phyloP scores from a whole-genome alignment of 2,113 vertebrate species.

The Caranx ignobilis region DNA sequence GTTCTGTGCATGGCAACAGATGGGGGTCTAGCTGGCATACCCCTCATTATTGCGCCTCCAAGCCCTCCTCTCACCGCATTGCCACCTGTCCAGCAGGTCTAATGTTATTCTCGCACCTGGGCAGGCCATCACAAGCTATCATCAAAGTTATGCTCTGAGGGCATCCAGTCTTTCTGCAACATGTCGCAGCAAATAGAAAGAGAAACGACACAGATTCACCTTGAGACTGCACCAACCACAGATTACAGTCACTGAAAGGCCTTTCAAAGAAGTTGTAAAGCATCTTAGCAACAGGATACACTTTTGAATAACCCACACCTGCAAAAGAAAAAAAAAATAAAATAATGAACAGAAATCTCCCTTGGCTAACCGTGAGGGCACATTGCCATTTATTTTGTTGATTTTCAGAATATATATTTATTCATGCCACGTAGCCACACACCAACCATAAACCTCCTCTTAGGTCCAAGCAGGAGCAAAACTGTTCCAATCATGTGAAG shows the following conservation, averaged over 20 bases:
- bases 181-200: slow-evolving; percentile 48
- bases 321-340: not conserved
- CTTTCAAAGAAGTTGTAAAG: slow-evolving; percentile 15
- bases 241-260: slow-evolving; percentile 14
- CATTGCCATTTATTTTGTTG: slow-evolving; percentile 11
- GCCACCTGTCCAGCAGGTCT: slow-evolving; percentile 83
- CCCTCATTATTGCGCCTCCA: slow-evolving; percentile 80
- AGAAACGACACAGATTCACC: slow-evolving; percentile 49
- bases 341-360: not conserved
- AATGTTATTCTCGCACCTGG: slow-evolving; percentile 82
- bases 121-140: slow-evolving; percentile 77
- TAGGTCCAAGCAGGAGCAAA: slow-evolving; percentile 29
- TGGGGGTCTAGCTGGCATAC: slow-evolving; percentile 81
- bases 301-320: slow-evolving; percentile 19
- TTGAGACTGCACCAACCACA: slow-evolving; percentile 35
- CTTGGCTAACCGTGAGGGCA: slow-evolving; percentile 1
- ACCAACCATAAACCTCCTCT: slow-evolving; percentile 36
- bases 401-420: slow-evolving; percentile 22
- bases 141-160: slow-evolving; percentile 80
- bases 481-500: slow-evolving; percentile 46
- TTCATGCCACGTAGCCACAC: slow-evolving; percentile 13
- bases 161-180: slow-evolving; percentile 71
- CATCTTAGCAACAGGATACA: slow-evolving; percentile 1
- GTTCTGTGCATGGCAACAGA: slow-evolving; percentile 80
- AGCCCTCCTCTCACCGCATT: slow-evolving; percentile 69